Evolutionary conservation across 2,888 invertebrate genomes (phyloP).

Genomic region (Pristionchus exspectatus): DNA sequence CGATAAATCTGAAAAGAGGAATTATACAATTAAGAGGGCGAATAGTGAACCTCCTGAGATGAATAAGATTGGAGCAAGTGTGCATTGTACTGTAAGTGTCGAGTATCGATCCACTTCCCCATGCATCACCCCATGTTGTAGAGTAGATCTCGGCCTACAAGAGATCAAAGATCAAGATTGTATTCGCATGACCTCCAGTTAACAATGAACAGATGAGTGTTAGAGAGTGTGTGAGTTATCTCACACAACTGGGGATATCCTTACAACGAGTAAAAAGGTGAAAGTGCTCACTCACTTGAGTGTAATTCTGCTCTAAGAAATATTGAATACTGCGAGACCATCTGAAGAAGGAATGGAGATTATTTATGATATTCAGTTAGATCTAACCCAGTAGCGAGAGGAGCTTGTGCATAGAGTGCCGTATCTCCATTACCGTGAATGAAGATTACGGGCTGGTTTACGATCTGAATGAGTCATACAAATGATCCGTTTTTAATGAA

Average conservation of each 20-base stretch:
- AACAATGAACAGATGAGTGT: background rate
- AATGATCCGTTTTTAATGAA: no score
- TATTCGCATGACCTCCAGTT: background rate
- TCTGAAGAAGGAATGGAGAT: constrained; percentile 54
- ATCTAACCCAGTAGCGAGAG: constrained; percentile 58
- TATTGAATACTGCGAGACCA: constrained; percentile 75
- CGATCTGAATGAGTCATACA: constrained; percentile 59
- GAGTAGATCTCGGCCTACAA: constrained; percentile 74
- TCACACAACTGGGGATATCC: background rate
- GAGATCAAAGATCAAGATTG: background rate
- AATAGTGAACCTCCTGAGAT: constrained; percentile 63
- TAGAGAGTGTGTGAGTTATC: background rate
- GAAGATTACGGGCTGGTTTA: constrained; percentile 76
- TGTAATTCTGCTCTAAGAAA: constrained; percentile 78
- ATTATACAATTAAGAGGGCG: background rate
- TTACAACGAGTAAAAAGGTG: background rate
- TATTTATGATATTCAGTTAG: background rate
- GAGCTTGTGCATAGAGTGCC: constrained; percentile 77
- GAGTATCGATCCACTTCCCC: constrained; percentile 70
- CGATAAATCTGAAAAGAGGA: constrained; percentile 68
- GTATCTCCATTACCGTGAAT: constrained; percentile 77
- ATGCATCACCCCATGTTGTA: constrained; percentile 77
- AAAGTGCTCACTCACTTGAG: constrained; percentile 54
- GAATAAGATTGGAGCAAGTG: constrained; percentile 75
- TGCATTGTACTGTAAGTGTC: constrained; percentile 75